Evolutionary conservation across 2,888 invertebrate species (phyloP).

Genomic region (Drosophila subsilvestris): DNA sequence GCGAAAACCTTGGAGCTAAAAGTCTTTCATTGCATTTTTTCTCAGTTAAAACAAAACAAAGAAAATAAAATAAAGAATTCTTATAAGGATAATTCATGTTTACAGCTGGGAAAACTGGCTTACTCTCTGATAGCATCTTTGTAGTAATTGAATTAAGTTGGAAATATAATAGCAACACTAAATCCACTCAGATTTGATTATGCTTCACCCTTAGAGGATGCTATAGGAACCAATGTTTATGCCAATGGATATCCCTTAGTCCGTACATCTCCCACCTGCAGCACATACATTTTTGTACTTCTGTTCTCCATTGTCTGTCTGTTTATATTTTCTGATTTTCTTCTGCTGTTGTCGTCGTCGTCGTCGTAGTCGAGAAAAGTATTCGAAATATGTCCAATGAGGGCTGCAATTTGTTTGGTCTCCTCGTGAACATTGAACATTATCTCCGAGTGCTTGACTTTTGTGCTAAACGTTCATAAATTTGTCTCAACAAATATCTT

Average conservation of each 20-base stretch:
- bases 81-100: too few relatives aligned
- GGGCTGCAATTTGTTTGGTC: constrained; percentile 80
- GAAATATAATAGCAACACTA: too few relatives aligned
- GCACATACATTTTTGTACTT: too few relatives aligned
- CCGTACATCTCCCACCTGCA: not conserved
- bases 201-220: not conserved
- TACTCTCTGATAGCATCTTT: too few relatives aligned
- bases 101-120: too few relatives aligned
- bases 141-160: too few relatives aligned
- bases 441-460: constrained; percentile 79
- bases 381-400: constrained; percentile 70
- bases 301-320: not conserved
- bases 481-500: constrained; percentile 75
- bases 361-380: constrained; percentile 21
- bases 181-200: not conserved
- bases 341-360: constrained; percentile 16
- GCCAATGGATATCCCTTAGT: constrained; percentile 1
- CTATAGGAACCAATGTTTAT: not conserved
- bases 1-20: not conserved
- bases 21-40: too few relatives aligned
- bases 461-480: constrained; percentile 81
- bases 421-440: constrained; percentile 70
- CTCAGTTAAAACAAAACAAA: too few relatives aligned
- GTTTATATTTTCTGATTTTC: not conserved
- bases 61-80: too few relatives aligned